These are phyloP conservation scores for Eilema sororculum DNA, from an alignment of 2,888 invertebrate species.

Conservation along the genomic window DNA sequence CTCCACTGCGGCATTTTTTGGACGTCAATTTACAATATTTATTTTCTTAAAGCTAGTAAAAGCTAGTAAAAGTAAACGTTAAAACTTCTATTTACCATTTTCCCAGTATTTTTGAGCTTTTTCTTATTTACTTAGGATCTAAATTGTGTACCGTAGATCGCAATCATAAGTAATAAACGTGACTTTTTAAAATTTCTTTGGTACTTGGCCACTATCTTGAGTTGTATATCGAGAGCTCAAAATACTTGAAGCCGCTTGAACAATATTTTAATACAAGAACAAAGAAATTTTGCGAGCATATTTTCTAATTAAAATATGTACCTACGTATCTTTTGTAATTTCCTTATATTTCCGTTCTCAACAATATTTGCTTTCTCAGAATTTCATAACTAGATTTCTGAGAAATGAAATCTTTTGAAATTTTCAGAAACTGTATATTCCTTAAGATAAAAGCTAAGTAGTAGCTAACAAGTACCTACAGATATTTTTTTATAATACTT, in stretches of 20 bases:
- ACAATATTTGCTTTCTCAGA: neutral
- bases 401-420: neutral
- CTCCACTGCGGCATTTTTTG: too few relatives aligned
- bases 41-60: too few relatives aligned
- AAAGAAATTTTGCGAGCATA: neutral
- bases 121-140: constrained; percentile 6
- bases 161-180: constrained; percentile 32
- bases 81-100: neutral
- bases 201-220: neutral
- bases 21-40: too few relatives aligned
- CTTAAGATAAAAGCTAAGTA: too few relatives aligned
- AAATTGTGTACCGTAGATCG: constrained; percentile 25
- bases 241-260: neutral
- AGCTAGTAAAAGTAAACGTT: neutral
- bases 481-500: too few relatives aligned
- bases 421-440: too few relatives aligned
- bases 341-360: neutral
- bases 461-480: too few relatives aligned
- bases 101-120: neutral
- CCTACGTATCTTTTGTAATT: neutral
- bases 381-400: neutral
- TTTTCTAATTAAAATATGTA: neutral
- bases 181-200: constrained; percentile 23
- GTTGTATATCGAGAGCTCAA: neutral
- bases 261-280: neutral